Evolutionary conservation across 2,797 vertebrate species (phyloP), one percentile per base, ranked within the genome.

Genomic region (Distichodus sexfasciatus): DNA sequence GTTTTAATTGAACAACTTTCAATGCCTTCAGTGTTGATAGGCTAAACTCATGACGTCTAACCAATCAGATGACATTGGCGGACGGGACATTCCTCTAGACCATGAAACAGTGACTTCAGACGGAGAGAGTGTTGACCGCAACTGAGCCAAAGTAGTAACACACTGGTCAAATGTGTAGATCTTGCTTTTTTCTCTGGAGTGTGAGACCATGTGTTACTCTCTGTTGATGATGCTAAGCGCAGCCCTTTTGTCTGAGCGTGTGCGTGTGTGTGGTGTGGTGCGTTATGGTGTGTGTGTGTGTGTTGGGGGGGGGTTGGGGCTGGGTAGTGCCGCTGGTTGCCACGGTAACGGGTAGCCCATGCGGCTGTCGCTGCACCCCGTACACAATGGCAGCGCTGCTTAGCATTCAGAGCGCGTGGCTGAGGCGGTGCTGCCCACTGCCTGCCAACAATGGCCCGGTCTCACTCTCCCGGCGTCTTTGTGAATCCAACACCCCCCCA

Each of bases 391-490:
- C 85, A 66, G 75, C 21, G 68, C 90, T 91, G 85, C 90, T 92
- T 90, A 91, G 86, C 89, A 92, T 92, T 91, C 89, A 85, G 80
- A 85, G 82, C 69, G 77, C 84, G 84, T 85, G 87, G 84, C 87
- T 83, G 86, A 88, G 86, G 87, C 87, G 84, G 84, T 72, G 84
- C 88, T 91, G 91, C 88, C 87, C 90, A 89, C 88, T 86, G 85
- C 86, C 88, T 86, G 85, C 85, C 85, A 91, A 91, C 91, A 93
- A 91, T 91, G 78, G 78, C 87, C 85, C 84, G 87, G 89, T n/a
- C n/a, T n/a, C n/a, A n/a, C 89, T 91, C 88, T 88, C 51, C 65
- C n/a, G 67, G 19, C 29, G 48, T 66, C 71, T 62, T 15, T 2
- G 69, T n/a, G 38, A 54, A 54, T n/a, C n/a, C n/a, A n/a, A n/a